Conservation (phyloP, 2,888 invertebrate species). For the Tuberolachnus salignus region DNA sequence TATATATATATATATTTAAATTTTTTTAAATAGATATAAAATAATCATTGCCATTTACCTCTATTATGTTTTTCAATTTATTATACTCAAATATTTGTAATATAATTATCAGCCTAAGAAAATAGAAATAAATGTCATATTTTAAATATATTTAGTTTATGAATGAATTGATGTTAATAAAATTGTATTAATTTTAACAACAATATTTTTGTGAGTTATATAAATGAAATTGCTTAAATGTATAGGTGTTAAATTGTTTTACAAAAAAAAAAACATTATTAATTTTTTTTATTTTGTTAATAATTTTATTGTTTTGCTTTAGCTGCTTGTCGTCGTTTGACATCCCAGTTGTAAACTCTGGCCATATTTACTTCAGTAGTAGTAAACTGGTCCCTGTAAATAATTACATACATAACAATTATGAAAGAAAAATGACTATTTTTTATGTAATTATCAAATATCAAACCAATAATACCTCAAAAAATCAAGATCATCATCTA, state of each 20-base stretch:
- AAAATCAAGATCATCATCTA: slow-evolving; percentile 93
- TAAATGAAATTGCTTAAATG: neutral
- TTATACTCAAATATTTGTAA: slow-evolving; percentile 20
- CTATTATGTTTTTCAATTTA: slow-evolving; percentile 19
- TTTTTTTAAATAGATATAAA: slow-evolving; percentile 3
- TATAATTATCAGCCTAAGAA: slow-evolving; percentile 5
- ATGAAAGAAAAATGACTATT: neutral
- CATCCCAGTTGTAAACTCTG: slow-evolving; percentile 97
- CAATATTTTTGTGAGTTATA: neutral
- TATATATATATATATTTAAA: neutral
- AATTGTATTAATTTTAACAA: slow-evolving; percentile 2
- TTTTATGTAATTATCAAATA: neutral
- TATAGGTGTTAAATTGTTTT: slow-evolving; percentile 2
- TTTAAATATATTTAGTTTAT: neutral
- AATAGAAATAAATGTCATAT: neutral
- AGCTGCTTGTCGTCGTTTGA: slow-evolving; percentile 69
- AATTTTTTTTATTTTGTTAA: neutral
- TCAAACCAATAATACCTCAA: slow-evolving; percentile 62
- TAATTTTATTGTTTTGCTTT: slow-evolving; percentile 42
- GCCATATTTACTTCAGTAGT: slow-evolving; percentile 99
- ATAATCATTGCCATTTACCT: neutral
- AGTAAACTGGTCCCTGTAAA: slow-evolving; percentile 90
- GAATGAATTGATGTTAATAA: slow-evolving; percentile 14
- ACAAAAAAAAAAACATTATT: slow-evolving; percentile 15
- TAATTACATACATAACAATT: neutral